Percentiles rank a stretch among this genome's conserved stretches.
These are phyloP conservation scores for Euphydryas editha DNA, from an alignment of 2,888 invertebrate species.

Conservation along the genomic window DNA sequence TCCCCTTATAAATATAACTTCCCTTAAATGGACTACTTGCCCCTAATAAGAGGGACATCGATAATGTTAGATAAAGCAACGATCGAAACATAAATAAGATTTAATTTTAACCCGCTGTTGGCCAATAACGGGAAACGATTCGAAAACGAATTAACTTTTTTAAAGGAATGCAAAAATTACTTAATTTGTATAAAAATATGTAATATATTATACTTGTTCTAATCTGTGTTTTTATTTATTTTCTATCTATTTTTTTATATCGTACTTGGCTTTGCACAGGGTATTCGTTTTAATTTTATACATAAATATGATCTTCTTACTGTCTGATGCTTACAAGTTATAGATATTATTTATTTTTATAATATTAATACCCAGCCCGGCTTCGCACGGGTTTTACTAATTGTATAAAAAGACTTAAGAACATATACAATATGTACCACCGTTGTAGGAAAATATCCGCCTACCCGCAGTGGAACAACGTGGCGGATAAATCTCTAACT, in stretches of 20 bases:
- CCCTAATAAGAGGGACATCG: constrained; percentile 33
- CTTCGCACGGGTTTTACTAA: no score
- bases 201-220: constrained; percentile 37
- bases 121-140: constrained; percentile 71
- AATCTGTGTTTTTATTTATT: constrained; percentile 3
- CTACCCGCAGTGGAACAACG: no score
- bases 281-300: no score
- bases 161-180: constrained; percentile 62
- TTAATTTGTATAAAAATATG: constrained; percentile 37
- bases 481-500: no score
- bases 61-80: constrained; percentile 50
- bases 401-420: no score
- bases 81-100: constrained; percentile 79
- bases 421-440: no score
- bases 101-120: constrained; percentile 74
- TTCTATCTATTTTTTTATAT: background rate
- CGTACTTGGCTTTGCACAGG: no score
- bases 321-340: no score
- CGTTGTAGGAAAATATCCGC: no score
- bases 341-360: no score
- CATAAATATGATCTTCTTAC: no score
- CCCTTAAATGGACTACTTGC: background rate
- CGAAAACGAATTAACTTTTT: constrained; percentile 73
- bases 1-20: background rate
- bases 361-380: no score